These are phyloP conservation scores for Synergus gifuensis DNA, from an alignment of 2,888 invertebrate species.

Conservation along the genomic window DNA sequence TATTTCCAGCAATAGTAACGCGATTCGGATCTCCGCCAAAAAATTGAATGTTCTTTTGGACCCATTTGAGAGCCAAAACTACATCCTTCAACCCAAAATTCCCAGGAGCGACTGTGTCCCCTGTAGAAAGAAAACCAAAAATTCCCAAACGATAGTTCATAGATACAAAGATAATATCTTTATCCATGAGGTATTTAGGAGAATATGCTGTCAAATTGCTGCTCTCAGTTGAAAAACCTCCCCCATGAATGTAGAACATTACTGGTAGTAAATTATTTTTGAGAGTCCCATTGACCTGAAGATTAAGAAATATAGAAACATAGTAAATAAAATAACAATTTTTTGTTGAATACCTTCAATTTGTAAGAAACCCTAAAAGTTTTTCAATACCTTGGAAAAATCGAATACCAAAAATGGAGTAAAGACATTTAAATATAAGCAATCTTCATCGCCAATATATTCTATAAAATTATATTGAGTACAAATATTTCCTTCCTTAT, in stretches of 20 bases:
- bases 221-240: constrained; percentile 61
- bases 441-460: no score
- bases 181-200: constrained; percentile 65
- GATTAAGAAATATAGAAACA: not conserved
- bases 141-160: constrained; percentile 56
- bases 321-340: not conserved
- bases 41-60: constrained; percentile 40
- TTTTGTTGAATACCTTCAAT: no score
- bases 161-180: constrained; percentile 58
- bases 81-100: constrained; percentile 59
- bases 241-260: constrained; percentile 70
- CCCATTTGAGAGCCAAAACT: constrained; percentile 65
- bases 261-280: constrained; percentile 52
- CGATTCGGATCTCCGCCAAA: constrained; percentile 69
- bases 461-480: no score
- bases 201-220: constrained; percentile 60
- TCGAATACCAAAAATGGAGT: no score
- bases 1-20: constrained; percentile 59
- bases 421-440: no score
- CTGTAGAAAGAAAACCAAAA: constrained; percentile 55
- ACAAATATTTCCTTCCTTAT: no score
- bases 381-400: no score
- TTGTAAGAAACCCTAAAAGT: not conserved
- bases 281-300: not conserved
- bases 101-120: constrained; percentile 55